A percentile compares a stretch with the other conserved stretches of the same genome.
Evolutionary conservation across 2,888 invertebrate genomes (phyloP).

Genomic region (Antheraea yamamai): DNA sequence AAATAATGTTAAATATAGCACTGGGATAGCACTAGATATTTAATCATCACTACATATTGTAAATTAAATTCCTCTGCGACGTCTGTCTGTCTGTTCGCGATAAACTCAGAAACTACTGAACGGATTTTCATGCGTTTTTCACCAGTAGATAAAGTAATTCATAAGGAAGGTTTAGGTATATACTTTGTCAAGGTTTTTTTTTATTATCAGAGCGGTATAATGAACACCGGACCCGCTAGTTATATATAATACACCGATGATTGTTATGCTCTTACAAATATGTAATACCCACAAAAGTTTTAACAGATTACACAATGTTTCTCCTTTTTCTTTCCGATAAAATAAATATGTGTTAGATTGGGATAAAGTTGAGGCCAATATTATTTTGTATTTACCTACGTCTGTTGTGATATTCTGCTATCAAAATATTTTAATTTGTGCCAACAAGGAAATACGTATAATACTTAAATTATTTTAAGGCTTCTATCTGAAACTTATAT

Average conservation of each 20-base stretch:
- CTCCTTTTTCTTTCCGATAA: constrained; percentile 41
- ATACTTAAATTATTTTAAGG: too few relatives aligned
- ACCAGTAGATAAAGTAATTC: too few relatives aligned
- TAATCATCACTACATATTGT: background rate
- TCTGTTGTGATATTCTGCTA: background rate
- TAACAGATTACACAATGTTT: constrained; percentile 39
- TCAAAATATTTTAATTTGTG: background rate
- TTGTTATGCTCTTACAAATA: constrained; percentile 22
- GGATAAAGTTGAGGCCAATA: constrained; percentile 47
- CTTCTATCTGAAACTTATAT: too few relatives aligned
- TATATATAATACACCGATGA: background rate
- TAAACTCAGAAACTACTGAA: too few relatives aligned
- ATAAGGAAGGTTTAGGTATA: too few relatives aligned
- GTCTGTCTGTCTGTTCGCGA: too few relatives aligned
- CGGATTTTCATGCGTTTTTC: too few relatives aligned
- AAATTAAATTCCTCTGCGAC: too few relatives aligned
- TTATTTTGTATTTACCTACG: constrained; percentile 4
- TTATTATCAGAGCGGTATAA: too few relatives aligned
- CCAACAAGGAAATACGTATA: too few relatives aligned
- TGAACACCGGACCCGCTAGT: too few relatives aligned
- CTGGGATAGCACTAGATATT: constrained; percentile 32
- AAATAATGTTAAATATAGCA: constrained; percentile 40
- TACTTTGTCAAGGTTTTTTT: too few relatives aligned
- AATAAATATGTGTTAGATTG: constrained; percentile 56
- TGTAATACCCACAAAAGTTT: constrained; percentile 25